phyloP scores from a whole-genome alignment of 2,888 invertebrate species.

The Leptodirus hochenwartii region DNA sequence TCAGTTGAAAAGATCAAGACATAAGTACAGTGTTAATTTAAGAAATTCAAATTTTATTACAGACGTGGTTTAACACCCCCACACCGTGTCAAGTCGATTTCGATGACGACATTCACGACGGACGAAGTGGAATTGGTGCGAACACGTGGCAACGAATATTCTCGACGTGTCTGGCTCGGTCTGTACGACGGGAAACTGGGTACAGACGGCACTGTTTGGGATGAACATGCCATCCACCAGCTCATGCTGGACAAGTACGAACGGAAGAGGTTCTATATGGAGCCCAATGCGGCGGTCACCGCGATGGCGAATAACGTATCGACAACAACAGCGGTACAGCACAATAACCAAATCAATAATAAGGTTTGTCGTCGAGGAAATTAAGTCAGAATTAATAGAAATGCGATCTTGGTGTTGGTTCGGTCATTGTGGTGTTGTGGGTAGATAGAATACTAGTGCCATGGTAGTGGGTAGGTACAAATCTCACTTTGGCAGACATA shows the following conservation, averaged over 20 bases:
- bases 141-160: constrained; percentile 83
- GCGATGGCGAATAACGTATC: constrained; percentile 11
- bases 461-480: too few species aligned
- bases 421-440: too few species aligned
- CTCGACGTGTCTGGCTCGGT: constrained; percentile 84
- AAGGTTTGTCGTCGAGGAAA: too few species aligned
- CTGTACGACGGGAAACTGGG: constrained; percentile 49
- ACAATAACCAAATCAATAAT: constrained; percentile 6
- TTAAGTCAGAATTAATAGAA: too few species aligned
- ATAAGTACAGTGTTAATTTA: too few species aligned
- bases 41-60: too few species aligned
- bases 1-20: too few species aligned
- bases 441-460: too few species aligned
- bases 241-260: constrained; percentile 93
- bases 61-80: constrained; percentile 96
- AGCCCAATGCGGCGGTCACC: constrained; percentile 14
- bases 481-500: too few species aligned
- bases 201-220: constrained; percentile 21
- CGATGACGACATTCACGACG: constrained; percentile 91
- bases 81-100: constrained; percentile 95
- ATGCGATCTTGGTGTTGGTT: too few species aligned
- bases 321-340: constrained; percentile 2
- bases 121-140: constrained; percentile 89
- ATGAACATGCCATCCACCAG: constrained; percentile 81
- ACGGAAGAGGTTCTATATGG: constrained; percentile 52